These are phyloP conservation scores for Cepphus grylle DNA, from an alignment of 2,113 vertebrate species.

Conservation along the genomic window DNA sequence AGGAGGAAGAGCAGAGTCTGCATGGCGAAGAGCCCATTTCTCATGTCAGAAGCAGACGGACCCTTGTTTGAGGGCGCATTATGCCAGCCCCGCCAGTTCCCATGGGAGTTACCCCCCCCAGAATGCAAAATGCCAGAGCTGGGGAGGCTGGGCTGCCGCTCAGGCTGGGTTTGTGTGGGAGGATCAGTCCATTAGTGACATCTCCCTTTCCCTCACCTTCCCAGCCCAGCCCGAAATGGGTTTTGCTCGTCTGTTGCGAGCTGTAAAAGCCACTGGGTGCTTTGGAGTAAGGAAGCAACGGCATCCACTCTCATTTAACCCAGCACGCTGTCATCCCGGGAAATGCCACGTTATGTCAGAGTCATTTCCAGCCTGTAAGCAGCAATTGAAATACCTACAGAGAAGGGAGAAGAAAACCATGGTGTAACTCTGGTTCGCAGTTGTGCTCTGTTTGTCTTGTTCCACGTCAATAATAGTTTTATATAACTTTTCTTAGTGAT, in stretches of 20 bases:
- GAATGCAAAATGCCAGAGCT: not conserved
- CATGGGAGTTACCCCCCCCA: not conserved
- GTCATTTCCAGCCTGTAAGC: not conserved
- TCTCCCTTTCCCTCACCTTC: not conserved
- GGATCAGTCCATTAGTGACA: not conserved
- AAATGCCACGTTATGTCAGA: not conserved
- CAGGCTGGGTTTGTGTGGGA: not conserved
- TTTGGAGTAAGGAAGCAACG: not conserved
- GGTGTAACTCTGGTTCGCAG: not conserved
- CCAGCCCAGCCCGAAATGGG: not conserved
- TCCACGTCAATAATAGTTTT: not conserved
- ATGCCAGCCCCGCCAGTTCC: not conserved
- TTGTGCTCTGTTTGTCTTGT: not conserved
- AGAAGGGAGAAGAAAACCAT: not conserved
- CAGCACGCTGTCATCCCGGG: not conserved
- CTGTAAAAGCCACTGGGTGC: not conserved
- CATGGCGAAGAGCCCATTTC: not conserved
- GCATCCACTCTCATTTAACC: constrained; percentile 15
- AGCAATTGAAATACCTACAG: not conserved
- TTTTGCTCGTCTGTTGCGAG: not conserved
- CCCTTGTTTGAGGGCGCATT: not conserved
- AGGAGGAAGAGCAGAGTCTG: not conserved
- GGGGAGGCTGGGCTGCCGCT: not conserved
- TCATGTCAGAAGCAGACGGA: not conserved
- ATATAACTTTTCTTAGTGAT: not conserved